Evolutionary conservation across 2,797 vertebrate species (phyloP), one percentile per base, ranked within the genome.

Genomic region (Diglossa cyanea): DNA sequence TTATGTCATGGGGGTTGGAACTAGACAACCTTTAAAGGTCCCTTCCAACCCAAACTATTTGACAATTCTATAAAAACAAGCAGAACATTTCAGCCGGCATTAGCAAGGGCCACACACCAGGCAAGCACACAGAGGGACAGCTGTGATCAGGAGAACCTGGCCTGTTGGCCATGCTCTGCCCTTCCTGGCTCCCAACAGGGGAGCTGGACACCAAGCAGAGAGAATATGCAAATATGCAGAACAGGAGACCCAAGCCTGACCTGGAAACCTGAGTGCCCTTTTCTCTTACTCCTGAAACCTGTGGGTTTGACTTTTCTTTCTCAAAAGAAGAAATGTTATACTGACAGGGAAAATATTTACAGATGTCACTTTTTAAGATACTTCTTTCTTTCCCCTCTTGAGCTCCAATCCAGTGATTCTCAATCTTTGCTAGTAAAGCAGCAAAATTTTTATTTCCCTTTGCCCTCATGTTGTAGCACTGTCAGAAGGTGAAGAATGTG

Each of bases 61-160:
- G 78, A 28, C 65, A 42, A 66, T 67, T 88, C 83, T 79, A 21
- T 68, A n/a, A 80, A 97, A 97, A 96, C 84, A 97, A 25, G 39
- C 26, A 70, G 87, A 96, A 71, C 82, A 93, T 91, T 97, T 97
- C 63, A 87, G 90, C 85, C 71, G 12, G 82, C 74, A 35, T 91
- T 96, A 97, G 90, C 94, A 96, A 92, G 78, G 97, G 92, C 70
- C 91, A 90, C 91, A 84, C 62, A 95, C 53, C 90, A 88, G 71
- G 86, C 88, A 80, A 80, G 70, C 75, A 71, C 10, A n/a, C 92
- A 94, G 44, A 71, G 60, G 24, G 55, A 66, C 93, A 87, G 61
- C 53, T 16, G 45, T 57, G 42, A 77, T 4, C 12, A 44, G n/a
- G 76, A 42, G 25, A 82, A 63, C 61, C 45, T 84, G 63, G 39